Conservation (phyloP, 2,888 invertebrate genomes). For the Nomada lathburiana region DNA sequence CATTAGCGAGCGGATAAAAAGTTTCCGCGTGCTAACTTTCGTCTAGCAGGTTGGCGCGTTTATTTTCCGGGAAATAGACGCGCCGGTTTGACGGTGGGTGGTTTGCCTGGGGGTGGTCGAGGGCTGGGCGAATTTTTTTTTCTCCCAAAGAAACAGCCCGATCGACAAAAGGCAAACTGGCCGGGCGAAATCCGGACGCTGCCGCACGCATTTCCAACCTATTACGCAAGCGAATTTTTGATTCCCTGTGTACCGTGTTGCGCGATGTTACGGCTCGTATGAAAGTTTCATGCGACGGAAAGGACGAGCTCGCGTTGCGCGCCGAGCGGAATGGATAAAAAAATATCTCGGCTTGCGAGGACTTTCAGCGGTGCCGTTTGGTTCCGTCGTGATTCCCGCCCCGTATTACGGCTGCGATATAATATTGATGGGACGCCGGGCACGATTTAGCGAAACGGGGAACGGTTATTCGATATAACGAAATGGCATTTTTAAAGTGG, state of each 20-base stretch:
- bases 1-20: constrained; percentile 52
- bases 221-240: constrained; percentile 44
- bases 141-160: constrained; percentile 11
- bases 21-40: constrained; percentile 33
- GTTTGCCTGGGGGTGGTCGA: no score
- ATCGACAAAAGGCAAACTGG: constrained; percentile 28
- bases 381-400: not conserved
- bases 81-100: not conserved
- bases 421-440: not conserved
- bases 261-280: constrained; percentile 31
- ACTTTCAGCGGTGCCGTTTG: not conserved
- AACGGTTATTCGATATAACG: not conserved
- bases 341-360: not conserved
- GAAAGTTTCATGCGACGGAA: constrained; percentile 38
- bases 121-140: not conserved
- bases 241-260: constrained; percentile 36
- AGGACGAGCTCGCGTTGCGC: constrained; percentile 9
- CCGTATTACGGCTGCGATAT: not conserved
- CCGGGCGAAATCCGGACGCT: not conserved
- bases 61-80: constrained; percentile 49
- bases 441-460: not conserved
- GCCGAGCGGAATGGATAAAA: constrained; percentile 18
- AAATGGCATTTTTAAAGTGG: not conserved
- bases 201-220: constrained; percentile 15
- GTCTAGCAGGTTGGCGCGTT: constrained; percentile 52